Evolutionary conservation across 2,113 vertebrate genomes (phyloP).

Genomic region (Harpagus bidentatus): DNA sequence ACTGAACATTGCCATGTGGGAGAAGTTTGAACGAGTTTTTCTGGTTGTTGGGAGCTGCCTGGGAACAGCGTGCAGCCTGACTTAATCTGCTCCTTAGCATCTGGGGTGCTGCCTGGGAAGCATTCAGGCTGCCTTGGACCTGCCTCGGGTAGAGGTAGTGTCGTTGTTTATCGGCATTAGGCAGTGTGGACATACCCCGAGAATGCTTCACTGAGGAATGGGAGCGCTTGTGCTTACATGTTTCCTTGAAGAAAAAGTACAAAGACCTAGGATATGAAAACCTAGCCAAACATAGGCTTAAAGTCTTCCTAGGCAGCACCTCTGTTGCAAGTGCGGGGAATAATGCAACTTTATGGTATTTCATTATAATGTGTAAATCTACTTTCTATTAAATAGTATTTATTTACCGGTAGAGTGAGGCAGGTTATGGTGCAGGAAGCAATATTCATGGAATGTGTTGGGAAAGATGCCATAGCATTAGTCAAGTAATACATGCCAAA

Average conservation of each 20-base stretch:
- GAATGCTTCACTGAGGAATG: neutral
- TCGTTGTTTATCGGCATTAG: fast-evolving
- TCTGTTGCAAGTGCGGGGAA: neutral
- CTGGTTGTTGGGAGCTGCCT: constrained; percentile 31
- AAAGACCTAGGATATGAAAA: neutral
- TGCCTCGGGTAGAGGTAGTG: neutral
- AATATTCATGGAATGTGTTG: constrained; percentile 6
- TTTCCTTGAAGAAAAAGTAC: neutral
- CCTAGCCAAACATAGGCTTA: neutral
- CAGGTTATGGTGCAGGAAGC: neutral
- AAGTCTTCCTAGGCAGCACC: neutral
- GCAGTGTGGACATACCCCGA: neutral
- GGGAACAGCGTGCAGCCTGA: neutral
- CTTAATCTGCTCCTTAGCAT: neutral
- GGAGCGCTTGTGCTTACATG: fast-evolving
- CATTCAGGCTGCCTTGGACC: neutral
- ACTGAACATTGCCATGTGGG: neutral
- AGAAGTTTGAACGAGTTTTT: constrained; percentile 42
- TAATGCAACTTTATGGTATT: neutral
- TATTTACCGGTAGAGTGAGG: neutral
- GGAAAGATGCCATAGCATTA: neutral
- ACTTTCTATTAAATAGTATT: neutral
- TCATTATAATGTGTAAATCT: neutral
- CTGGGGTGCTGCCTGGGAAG: neutral
- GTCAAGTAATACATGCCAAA: neutral